Conservation (phyloP, 2,113 vertebrate species). For the Pedionomus torquatus region DNA sequence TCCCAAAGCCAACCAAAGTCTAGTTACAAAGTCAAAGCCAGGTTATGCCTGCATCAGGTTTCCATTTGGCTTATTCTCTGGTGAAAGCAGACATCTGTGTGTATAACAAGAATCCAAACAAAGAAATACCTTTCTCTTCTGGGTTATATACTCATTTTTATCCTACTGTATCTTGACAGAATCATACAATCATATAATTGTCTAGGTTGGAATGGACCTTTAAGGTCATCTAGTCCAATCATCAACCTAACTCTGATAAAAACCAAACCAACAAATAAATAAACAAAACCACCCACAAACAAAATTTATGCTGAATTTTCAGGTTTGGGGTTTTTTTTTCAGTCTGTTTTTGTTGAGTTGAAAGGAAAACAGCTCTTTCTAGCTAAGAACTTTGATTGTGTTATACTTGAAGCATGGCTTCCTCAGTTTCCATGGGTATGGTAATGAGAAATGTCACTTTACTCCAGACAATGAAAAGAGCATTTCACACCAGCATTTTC, state of each 20-base stretch:
- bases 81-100: background rate
- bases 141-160: background rate
- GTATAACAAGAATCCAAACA: background rate
- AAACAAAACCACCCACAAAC: too few relatives aligned
- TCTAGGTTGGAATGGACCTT: too few relatives aligned
- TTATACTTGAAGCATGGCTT: background rate
- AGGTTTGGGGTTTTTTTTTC: background rate
- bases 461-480: background rate
- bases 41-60: background rate
- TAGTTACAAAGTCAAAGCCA: background rate
- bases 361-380: background rate
- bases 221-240: too few relatives aligned
- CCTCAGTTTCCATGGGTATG: background rate
- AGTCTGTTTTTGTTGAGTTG: background rate
- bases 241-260: too few relatives aligned
- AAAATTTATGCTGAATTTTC: too few relatives aligned
- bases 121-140: background rate
- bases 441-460: background rate
- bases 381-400: background rate
- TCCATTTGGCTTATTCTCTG: background rate
- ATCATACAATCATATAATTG: too few relatives aligned
- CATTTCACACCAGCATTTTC: background rate
- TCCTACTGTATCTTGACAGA: background rate
- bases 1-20: background rate
- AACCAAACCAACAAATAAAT: too few relatives aligned